Evolutionary conservation across 2,888 invertebrate species (phyloP), one percentile per base, ranked within the genome.

Genomic region (Leptarthrus brevirostris): DNA sequence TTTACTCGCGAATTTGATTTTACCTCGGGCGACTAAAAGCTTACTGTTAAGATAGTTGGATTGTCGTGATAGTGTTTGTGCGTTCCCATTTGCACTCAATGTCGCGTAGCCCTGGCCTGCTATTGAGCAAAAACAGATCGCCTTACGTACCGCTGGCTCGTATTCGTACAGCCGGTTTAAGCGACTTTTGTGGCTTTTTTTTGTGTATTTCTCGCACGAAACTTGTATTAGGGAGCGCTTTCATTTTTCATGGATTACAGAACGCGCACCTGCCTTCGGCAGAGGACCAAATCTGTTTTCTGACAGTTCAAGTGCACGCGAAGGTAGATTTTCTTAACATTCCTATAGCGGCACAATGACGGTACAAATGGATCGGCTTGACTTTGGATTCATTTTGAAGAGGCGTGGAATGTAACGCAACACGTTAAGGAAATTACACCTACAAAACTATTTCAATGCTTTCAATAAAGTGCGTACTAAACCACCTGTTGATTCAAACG

Each of bases 101-200:
- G 81, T 81, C 82, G 79, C 80, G 79, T 81, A 82, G 82, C 82
- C 82, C 82, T 82, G 82, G 82, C 82, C 82, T 82, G 82, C 82
- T 82, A 82, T 82, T 82, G 82, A 82, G 81, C 80, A 81, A 79
- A 76, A 79, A 80, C 80, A 80, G 80, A 80, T 80, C 80, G 80
- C 81, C 80, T 80, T 80, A 80, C 80, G 80, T 80, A 80, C 80
- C 80, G 80, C 80, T 79, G 79, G 80, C 80, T 53, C 36, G 53
- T 6, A 22, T 22, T 16, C 20, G 20, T 16, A 24, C 30, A 52
- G 52, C 69, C 69, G 69, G 69, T 26, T 69, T 69, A 44, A 69
- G 69, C 52, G 30, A 52, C 69, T 69, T 69, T 69, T 20, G 30
- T 36, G 30, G 52, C 52, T 69, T 69, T 69, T 69, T 18, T n/a